A percentile compares a stretch with the other conserved stretches of the same genome.
Evolutionary conservation across 1,140 invertebrate genomes (phyloP).

Genomic region (Eufriesea mexicana): DNA sequence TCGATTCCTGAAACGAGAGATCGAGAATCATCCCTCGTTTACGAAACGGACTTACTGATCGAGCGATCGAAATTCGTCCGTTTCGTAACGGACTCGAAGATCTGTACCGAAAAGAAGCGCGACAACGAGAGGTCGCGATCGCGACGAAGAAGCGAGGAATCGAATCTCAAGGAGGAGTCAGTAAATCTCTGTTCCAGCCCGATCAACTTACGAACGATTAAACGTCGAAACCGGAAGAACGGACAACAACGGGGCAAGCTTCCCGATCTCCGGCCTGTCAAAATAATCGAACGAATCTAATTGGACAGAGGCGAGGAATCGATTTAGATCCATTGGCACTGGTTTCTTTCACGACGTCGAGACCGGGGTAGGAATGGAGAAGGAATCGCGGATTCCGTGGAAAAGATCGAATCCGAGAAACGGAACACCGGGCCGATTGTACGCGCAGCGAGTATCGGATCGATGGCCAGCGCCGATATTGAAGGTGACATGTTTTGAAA

Average conservation of each 20-base stretch:
- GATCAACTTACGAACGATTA: not conserved
- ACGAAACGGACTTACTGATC: not conserved
- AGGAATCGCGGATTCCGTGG: not conserved
- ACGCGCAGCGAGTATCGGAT: slow-evolving; percentile 64
- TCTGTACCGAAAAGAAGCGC: not conserved
- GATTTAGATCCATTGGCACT: not conserved
- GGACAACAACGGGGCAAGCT: not conserved
- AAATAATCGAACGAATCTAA: not conserved
- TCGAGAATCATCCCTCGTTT: too few species aligned
- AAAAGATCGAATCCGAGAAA: slow-evolving; percentile 19
- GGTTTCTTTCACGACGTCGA: not conserved
- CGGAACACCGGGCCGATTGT: slow-evolving; percentile 36
- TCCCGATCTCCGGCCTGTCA: not conserved
- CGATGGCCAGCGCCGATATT: slow-evolving; percentile 79
- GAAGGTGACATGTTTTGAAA: slow-evolving; percentile 82
- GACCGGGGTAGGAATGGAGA: not conserved
- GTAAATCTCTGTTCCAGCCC: slow-evolving; percentile 9
- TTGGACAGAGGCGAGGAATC: slow-evolving; percentile 4
- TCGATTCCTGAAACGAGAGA: not conserved
- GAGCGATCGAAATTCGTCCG: not conserved
- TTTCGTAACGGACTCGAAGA: not conserved
- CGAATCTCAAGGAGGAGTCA: not conserved
- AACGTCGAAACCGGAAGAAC: slow-evolving; percentile 32
- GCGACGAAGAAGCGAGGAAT: too few species aligned
- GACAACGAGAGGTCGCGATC: not conserved